Evolutionary conservation across 2,113 vertebrate genomes (phyloP), one percentile per base, ranked within the genome.

Genomic region (Corydoras maculifer): DNA sequence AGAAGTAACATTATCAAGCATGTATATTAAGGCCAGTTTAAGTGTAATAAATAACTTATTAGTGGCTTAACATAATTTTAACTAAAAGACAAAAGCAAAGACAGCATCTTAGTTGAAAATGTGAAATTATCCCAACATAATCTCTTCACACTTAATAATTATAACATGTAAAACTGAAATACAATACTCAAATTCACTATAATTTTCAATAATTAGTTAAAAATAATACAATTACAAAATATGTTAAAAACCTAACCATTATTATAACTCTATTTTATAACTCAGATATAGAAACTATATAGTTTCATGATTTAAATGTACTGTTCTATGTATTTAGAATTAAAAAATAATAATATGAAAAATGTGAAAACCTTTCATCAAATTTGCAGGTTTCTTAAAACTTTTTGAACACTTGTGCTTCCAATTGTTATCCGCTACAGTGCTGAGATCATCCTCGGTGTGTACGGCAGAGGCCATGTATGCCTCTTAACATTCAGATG

Each of bases 1-100:
- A 84, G 82, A 91, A 87, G 82, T 88, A 84, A 87, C 84, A 91
- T 92, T 91, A 85, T 93, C 89, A 92, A 93, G 90, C 90, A 89
- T 89, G 81, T 90, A 70, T 83, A 89, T 94, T 95, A 98, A 98
- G 93, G 93, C 94, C 88, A 88, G 86, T 91, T 92, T 12, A 43
- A 43, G 64, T 88, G 86, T 91, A 88, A 93, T 91, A 92, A 91
- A 86, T 92, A 85, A 88, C 86, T 80, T 86, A 87, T 85, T 82
- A 86, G 85, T 83, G 82, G 81, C 80, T 83, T 80, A 82, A 80
- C 76, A 83, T 53, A 10, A 53, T 65, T 76, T 50, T 50, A 77
- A 72, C 18, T 31, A 65, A 74, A 64, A 72, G 55, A 69, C 50
- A 75, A 68, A 63, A 57, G 43, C 59, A 29, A 72, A 62, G 54